phyloP scores from a whole-genome alignment of 2,797 vertebrate species.

The Buphagus erythrorhynchus region DNA sequence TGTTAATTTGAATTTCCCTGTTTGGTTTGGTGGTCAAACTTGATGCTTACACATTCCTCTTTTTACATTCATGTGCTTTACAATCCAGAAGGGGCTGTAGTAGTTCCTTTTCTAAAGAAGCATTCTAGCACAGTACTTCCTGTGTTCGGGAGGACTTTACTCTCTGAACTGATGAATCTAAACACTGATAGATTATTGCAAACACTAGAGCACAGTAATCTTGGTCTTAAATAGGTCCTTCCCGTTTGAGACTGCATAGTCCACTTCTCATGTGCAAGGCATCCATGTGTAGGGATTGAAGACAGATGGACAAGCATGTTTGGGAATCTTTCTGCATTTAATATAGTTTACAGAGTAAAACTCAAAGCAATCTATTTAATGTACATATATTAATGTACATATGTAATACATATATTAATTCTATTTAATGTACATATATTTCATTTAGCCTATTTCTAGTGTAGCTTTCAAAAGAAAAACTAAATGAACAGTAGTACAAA shows the following conservation, averaged over 20 bases:
- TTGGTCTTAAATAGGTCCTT: not conserved
- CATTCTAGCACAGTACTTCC: not conserved
- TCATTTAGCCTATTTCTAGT: not conserved
- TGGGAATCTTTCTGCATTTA: not conserved
- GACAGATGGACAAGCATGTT: not conserved
- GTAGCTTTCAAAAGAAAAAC: not conserved
- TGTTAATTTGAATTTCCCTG: not conserved
- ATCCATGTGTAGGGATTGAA: not conserved
- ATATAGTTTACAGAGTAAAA: not conserved
- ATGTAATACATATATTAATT: not conserved
- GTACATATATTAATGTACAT: not conserved
- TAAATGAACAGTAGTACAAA: not conserved
- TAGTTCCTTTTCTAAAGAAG: not conserved
- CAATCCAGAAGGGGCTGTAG: not conserved
- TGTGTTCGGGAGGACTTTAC: not conserved
- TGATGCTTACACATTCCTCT: not conserved
- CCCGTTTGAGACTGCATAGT: not conserved
- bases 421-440: not conserved
- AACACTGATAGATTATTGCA: not conserved
- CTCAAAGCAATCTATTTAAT: not conserved
- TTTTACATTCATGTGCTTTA: not conserved
- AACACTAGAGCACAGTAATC: not conserved
- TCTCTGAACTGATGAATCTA: not conserved
- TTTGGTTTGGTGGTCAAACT: not conserved
- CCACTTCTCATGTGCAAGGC: not conserved